A percentile compares a stretch with the other conserved stretches of the same genome.
These are phyloP conservation scores for Scolopax mira DNA, from an alignment of 2,113 vertebrate species.

Conservation along the genomic window DNA sequence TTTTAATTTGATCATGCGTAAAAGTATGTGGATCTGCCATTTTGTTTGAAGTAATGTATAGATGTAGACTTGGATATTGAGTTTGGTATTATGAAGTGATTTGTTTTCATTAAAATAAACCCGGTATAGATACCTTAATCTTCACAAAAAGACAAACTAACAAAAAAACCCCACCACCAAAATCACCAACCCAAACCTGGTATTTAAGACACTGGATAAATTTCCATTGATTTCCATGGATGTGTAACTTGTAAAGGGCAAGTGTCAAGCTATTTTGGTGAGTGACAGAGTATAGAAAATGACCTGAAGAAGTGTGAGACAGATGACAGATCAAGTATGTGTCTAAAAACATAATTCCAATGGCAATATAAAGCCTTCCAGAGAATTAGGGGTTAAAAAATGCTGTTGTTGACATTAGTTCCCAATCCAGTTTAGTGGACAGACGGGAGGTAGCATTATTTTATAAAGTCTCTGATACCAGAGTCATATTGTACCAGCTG, in stretches of 20 bases:
- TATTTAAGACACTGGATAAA: neutral
- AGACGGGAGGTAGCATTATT: neutral
- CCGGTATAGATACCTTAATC: neutral
- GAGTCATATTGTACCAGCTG: neutral
- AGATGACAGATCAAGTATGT: neutral
- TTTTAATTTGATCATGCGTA: neutral
- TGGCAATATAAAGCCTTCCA: neutral
- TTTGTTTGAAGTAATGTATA: neutral
- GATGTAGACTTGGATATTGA: neutral
- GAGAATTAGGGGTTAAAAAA: neutral
- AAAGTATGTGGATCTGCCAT: slow-evolving; percentile 7
- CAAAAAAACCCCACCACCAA: no score
- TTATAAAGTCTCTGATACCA: neutral
- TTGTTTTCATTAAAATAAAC: neutral
- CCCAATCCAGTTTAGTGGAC: neutral
- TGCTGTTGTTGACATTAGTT: neutral
- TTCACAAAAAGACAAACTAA: neutral
- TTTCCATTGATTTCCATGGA: neutral
- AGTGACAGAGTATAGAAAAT: neutral
- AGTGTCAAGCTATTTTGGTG: neutral
- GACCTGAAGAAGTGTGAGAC: neutral
- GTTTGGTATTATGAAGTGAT: neutral
- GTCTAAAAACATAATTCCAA: neutral
- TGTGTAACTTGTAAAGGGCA: neutral
- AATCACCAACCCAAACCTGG: no score